Conservation (phyloP, 1,140 invertebrate species). For the Holotrichia oblita region DNA sequence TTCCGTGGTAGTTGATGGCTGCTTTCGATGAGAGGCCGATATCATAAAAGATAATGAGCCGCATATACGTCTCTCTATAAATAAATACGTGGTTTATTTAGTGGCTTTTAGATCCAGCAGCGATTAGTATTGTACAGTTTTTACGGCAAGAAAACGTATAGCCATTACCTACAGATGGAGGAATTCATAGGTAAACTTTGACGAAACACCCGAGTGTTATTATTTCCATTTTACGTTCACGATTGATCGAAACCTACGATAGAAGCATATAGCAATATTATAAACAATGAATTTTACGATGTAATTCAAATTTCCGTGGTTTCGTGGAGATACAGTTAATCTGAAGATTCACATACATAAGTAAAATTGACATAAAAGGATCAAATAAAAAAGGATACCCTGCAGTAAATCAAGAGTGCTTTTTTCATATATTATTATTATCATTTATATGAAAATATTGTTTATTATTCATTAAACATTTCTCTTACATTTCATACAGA, state of each 20-base stretch:
- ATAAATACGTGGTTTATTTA: slow-evolving; percentile 14
- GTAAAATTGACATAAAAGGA: no score
- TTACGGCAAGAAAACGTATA: background rate
- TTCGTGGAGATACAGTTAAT: no score
- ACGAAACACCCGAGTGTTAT: background rate
- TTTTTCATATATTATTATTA: no score
- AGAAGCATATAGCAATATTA: background rate
- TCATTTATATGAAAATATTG: no score
- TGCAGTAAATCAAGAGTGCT: no score
- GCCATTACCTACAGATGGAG: background rate
- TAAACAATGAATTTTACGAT: background rate
- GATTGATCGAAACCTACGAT: background rate
- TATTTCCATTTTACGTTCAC: background rate
- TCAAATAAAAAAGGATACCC: no score
- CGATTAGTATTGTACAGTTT: background rate
- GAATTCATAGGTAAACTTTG: background rate
- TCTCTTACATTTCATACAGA: no score
- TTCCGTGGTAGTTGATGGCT: background rate
- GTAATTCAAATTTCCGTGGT: background rate
- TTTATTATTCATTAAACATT: background rate
- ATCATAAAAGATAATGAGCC: slow-evolving; percentile 17
- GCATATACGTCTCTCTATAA: background rate
- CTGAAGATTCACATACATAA: no score
- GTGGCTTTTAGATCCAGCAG: background rate
- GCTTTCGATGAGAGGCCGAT: slow-evolving; percentile 2